Base-by-base conservation (phyloP, 2,797 vertebrate species). In the Pristis pectinata region DNA sequence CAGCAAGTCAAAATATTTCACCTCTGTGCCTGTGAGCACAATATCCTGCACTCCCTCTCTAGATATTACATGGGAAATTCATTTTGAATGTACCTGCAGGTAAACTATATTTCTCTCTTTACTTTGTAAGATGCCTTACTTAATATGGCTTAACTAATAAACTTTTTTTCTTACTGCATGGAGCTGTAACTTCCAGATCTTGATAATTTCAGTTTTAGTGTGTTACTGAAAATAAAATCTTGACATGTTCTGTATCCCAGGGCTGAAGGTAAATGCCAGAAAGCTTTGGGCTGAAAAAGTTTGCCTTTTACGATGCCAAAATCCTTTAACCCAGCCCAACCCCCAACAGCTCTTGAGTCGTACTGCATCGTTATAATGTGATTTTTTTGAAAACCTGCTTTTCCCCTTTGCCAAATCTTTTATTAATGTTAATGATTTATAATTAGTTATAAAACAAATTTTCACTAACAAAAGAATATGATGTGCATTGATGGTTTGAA, bases 191-290 rank as follows among this genome's bases (percentile, higher is more conserved):
- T 22, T 92, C 10, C 61, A 17, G 8, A 41, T 72, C 41, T 72
- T 44, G 8, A 37, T 72, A 24, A 64, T 19, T 93, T 92, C 82
- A 9, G n/a, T 22, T 17, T 70, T 93, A 44, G 67, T 53, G 24
- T 74, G 30, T 49, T 56, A 27, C 87, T 91, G 19, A 91, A 67
- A 89, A 89, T 89, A 61, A 89, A 91, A 61, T 37, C 85, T 41
- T 91, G n/a, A 22, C 1, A n/a, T 91, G 34, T 37, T n/a, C 87
- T 64, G 59, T 41, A 41, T 91, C 87, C 13, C 30, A 34, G 87
- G 41, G n/a, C 9, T 91, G 87, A 30, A 87, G n/a, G 91, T 64
- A 2, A 7, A 19, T 61, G 85, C 56, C 34, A 89, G 34, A 13
- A 61, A 44, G 3, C 24, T 61, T 34, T 59, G 1, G 53, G 30